Base-by-base conservation (phyloP, 2,113 vertebrate genomes). In the Dasyornis broadbenti region DNA sequence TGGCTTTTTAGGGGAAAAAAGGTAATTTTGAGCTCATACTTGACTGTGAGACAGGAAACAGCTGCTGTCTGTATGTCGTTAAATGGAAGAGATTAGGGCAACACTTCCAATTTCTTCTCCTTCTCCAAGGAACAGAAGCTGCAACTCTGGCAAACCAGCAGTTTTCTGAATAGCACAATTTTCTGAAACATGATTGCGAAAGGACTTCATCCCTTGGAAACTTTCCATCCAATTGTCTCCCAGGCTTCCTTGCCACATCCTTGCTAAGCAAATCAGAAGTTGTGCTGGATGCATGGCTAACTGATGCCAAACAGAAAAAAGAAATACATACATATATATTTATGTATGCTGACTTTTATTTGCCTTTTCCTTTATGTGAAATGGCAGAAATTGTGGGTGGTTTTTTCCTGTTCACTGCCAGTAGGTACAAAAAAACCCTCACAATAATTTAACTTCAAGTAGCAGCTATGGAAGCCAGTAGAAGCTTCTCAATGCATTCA, bases 231-330 rank as follows among this genome's bases (percentile, higher is more conserved):
- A 1, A 1, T 61, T 77, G 45, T 61, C 54, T 80, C 19, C 54
- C 0, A 1, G n/a, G 24, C 24, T 65, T 68, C n/a, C 31, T 57
- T 72, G 39, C 9, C 40, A 33, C 0, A 8, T 79, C 52, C 11
- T 59, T 75, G 35, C 20, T 42, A 18, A 49, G 30, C 23, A 61
- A 75, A n/a, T 72, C 33, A 61, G 33, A 69, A 61, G n/a, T 35
- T 73, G 19, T 45, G 21, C 54, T 86, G 14, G 4, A 15, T 91
- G 40, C 64, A 14, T 1, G 1, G 15, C 11, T 23, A 60, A 27
- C 27, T 77, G 40, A 72, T 86, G 24, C 31, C 37, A 56, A 80
- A n/a, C 47, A 71, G n/a, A 9, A 16, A 22, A 54, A 30, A 23
- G 24, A 39, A 30, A 3, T 30, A 37, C 9, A 61, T 15, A 15